These are phyloP conservation scores for Argopecten irradians DNA, from an alignment of 1,140 invertebrate genomes.

Conservation along the genomic window DNA sequence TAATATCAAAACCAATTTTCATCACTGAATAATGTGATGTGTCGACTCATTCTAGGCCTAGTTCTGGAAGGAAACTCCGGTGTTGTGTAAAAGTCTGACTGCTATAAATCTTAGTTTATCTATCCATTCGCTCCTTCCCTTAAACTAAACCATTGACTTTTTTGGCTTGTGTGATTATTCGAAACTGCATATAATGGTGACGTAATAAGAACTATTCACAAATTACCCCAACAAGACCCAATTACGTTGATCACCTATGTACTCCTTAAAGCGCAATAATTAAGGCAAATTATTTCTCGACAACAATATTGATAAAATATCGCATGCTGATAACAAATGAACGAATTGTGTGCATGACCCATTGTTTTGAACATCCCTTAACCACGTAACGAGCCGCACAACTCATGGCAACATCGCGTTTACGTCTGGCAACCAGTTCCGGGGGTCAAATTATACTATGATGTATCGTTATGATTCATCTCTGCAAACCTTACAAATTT, in stretches of 20 bases:
- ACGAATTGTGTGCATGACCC: not conserved
- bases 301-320: not conserved
- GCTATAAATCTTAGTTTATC: too few species aligned
- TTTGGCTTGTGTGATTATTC: too few species aligned
- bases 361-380: not conserved
- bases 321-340: not conserved
- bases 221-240: too few species aligned
- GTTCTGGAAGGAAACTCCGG: not conserved
- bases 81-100: not conserved
- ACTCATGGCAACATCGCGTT: not conserved
- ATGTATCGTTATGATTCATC: not conserved
- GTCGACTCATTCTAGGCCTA: not conserved
- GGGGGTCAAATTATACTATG: not conserved
- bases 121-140: too few species aligned
- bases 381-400: not conserved
- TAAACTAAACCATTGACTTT: too few species aligned
- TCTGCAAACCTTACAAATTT: not conserved
- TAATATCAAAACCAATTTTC: not conserved
- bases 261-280: not conserved
- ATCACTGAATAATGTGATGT: not conserved
- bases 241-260: too few species aligned
- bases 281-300: not conserved
- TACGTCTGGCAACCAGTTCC: not conserved
- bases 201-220: too few species aligned
- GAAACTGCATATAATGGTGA: too few species aligned